A percentile compares a stretch with the other conserved stretches of the same genome.
phyloP scores from a whole-genome alignment of 2,888 invertebrate species.

The Lasioglossum pauxillum region DNA sequence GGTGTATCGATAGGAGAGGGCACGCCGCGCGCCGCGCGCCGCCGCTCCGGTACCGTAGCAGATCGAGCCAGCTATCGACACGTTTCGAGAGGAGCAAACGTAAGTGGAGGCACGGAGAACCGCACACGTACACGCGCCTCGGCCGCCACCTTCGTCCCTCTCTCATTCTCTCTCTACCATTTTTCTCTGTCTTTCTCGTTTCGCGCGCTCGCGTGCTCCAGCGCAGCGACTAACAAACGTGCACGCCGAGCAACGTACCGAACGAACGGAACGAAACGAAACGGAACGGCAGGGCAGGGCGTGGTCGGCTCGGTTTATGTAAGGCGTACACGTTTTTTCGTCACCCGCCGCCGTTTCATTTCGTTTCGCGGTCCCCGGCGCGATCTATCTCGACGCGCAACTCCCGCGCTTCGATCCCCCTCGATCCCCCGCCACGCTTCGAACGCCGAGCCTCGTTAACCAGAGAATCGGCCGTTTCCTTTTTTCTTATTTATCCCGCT shows the following conservation, averaged over 20 bases:
- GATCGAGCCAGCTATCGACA: constrained; percentile 67
- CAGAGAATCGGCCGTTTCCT: constrained; percentile 36
- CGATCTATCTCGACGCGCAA: constrained; percentile 1
- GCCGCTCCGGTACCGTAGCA: constrained; percentile 21
- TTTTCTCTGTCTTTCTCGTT: neutral
- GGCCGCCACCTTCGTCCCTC: constrained; percentile 24
- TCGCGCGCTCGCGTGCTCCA: neutral
- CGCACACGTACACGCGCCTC: constrained; percentile 20
- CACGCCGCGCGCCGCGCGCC: constrained; percentile 24
- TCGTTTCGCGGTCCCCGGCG: constrained; percentile 11
- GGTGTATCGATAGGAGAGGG: constrained; percentile 65
- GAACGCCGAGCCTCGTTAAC: constrained; percentile 49
- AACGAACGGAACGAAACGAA: constrained; percentile 5
- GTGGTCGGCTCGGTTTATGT: constrained; percentile 83
- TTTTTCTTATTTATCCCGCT: constrained; percentile 30
- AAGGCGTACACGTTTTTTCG: constrained; percentile 82
- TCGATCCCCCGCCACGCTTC: constrained; percentile 50
- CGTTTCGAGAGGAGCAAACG: constrained; percentile 66
- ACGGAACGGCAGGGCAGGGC: constrained; percentile 72
- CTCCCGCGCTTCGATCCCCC: constrained; percentile 64
- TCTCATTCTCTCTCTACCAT: neutral
- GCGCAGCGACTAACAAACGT: constrained; percentile 33
- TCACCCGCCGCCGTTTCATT: constrained; percentile 69
- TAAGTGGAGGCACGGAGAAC: constrained; percentile 32
- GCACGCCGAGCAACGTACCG: constrained; percentile 63